Percentiles rank a stretch among this genome's conserved stretches.
These are phyloP conservation scores for Leptinotarsa peninsularis DNA, from an alignment of 2,888 invertebrate species.

Conservation along the genomic window DNA sequence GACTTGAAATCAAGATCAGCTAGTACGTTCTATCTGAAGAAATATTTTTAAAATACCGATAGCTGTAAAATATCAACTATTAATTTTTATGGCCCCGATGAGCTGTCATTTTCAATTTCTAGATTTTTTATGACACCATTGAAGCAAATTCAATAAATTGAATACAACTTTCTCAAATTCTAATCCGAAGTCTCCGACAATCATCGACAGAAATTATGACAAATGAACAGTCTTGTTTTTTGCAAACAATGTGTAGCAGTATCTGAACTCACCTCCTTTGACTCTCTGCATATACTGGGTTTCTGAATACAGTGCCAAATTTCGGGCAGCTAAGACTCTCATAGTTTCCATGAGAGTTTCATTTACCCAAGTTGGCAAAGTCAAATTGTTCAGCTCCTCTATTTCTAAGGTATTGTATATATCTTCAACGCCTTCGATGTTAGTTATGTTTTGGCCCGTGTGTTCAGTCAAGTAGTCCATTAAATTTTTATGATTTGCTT, in stretches of 20 bases:
- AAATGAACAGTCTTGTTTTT: too few relatives aligned
- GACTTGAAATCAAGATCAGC: too few relatives aligned
- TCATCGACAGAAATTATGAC: neutral
- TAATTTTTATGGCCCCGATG: too few relatives aligned
- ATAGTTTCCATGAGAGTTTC: slow-evolving; percentile 77
- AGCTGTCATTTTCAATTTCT: too few relatives aligned
- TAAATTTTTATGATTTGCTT: slow-evolving; percentile 71
- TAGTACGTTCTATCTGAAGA: too few relatives aligned
- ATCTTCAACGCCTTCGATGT: slow-evolving; percentile 76
- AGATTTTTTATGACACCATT: too few relatives aligned
- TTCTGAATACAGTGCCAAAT: slow-evolving; percentile 78
- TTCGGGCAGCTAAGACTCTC: slow-evolving; percentile 75
- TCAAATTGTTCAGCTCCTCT: slow-evolving; percentile 74
- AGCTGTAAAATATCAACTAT: too few relatives aligned
- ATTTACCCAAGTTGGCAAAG: slow-evolving; percentile 81
- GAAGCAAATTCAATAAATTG: too few relatives aligned
- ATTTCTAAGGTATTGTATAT: slow-evolving; percentile 79
- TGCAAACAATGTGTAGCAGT: too few relatives aligned
- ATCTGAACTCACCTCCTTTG: slow-evolving; percentile 71
- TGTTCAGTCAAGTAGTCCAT: slow-evolving; percentile 73
- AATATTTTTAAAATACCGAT: too few relatives aligned
- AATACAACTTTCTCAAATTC: too few relatives aligned
- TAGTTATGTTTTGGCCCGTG: slow-evolving; percentile 70
- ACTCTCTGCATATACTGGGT: slow-evolving; percentile 78
- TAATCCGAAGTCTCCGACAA: neutral